These are phyloP conservation scores for Brachystomella parvula DNA, from an alignment of 1,140 invertebrate genomes.

Conservation along the genomic window DNA sequence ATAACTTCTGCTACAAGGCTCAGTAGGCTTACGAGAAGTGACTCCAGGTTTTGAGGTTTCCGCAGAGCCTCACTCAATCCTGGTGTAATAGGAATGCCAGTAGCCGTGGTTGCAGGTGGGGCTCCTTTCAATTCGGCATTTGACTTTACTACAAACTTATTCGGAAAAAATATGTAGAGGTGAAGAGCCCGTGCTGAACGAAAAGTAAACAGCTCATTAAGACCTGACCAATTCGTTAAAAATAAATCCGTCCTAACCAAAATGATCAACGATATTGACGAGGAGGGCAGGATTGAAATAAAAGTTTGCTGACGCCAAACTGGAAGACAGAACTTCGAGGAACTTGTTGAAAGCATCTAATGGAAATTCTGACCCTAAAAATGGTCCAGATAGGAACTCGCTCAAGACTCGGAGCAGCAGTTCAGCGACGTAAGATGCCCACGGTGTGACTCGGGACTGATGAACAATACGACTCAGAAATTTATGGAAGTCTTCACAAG, in stretches of 20 bases:
- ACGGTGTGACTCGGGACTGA: slow-evolving; percentile 26
- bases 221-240: not conserved
- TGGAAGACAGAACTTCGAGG: slow-evolving; percentile 30
- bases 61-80: slow-evolving; percentile 11
- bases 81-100: not conserved
- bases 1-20: slow-evolving; percentile 15
- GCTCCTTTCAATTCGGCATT: slow-evolving; percentile 15
- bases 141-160: slow-evolving; percentile 32
- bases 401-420: slow-evolving; percentile 57
- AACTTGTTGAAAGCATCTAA: slow-evolving; percentile 60
- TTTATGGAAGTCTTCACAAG: slow-evolving; percentile 63
- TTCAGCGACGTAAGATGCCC: slow-evolving; percentile 34
- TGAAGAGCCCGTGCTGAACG: slow-evolving; percentile 30
- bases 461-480: slow-evolving; percentile 56
- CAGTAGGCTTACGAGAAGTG: slow-evolving; percentile 28
- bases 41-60: slow-evolving; percentile 32
- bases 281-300: not conserved
- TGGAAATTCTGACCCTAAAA: slow-evolving; percentile 62
- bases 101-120: not conserved
- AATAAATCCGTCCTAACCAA: slow-evolving; percentile 22
- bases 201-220: slow-evolving; percentile 6
- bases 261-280: slow-evolving; percentile 30
- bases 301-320: slow-evolving; percentile 30
- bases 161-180: slow-evolving; percentile 31
- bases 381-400: slow-evolving; percentile 58